Evolutionary conservation across 1,140 invertebrate species (phyloP), one percentile per base, ranked within the genome.

Genomic region (Drosophila subpulchrella): DNA sequence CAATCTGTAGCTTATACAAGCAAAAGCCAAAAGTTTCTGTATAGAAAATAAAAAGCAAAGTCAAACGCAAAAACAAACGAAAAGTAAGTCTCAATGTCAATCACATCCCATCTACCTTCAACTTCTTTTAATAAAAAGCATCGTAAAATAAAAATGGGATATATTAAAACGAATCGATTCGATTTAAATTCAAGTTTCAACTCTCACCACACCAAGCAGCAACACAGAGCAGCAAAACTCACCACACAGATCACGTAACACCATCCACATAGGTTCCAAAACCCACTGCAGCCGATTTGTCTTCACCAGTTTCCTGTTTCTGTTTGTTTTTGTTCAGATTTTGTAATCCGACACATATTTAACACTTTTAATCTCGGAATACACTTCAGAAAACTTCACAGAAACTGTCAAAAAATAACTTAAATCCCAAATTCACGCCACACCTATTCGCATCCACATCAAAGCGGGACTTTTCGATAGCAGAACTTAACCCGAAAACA

Each of bases 41-140:
- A 83, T 41, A 60, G 47, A 58, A 80, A 77, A 74, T 65, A 54
- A 75, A 85, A 80, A 66, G 55, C 57, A 81, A 86, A 86, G 74
- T 86, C 82, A 88, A 88, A 82, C 83, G 79, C 71, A 88, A 86
- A 83, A 78, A 82, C 63, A 89, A 83, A 80, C 72, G 73, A 88
- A 89, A 89, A 89, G 84, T 89, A 89, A 89, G 84, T 89, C 68
- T 81, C 59, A 85, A 89, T 90, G 80, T 88, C 78, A 78, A 81
- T 59, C 62, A 27, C 81, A 85, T 72, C 50, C 68, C 55, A 65
- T 81, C 68, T 78, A 63, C 58, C 57, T 73, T 61, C 46, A 50
- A 57, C 42, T 32, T 51, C 30, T 73, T 32, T 61, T 56, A 38
- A 6, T 59, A 61, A 48, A 30, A 58, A 51, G 7, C 36, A 61